Percentiles rank a stretch among this genome's conserved stretches.
These are phyloP conservation scores for Triplophysa tibetana DNA, from an alignment of 2,113 vertebrate species.

Conservation along the genomic window DNA sequence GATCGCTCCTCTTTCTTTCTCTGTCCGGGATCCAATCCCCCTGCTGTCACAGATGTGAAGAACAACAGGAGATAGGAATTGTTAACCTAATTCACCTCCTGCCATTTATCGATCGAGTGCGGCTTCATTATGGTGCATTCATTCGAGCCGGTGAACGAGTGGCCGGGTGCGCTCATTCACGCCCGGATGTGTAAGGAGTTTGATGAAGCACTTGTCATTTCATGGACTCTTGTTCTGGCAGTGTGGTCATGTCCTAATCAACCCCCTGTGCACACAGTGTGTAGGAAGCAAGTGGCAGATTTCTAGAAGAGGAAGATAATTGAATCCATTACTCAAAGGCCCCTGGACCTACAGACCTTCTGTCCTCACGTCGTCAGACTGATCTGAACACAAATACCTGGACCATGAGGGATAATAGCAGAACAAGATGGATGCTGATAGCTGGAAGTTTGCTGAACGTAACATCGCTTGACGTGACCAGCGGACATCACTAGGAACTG, in stretches of 20 bases:
- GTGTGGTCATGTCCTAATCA: slow-evolving; percentile 48
- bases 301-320: slow-evolving; percentile 23
- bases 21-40: background rate
- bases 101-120: slow-evolving; percentile 49
- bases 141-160: slow-evolving; percentile 23
- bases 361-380: slow-evolving; percentile 75
- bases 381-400: slow-evolving; percentile 74
- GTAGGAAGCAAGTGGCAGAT: slow-evolving; percentile 28
- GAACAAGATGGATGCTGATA: slow-evolving; percentile 77
- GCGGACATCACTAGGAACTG: background rate
- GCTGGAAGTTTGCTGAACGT: slow-evolving; percentile 61
- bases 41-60: background rate
- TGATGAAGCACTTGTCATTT: slow-evolving; percentile 28
- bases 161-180: background rate
- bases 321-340: slow-evolving; percentile 65
- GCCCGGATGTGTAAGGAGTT: slow-evolving; percentile 28
- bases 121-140: slow-evolving; percentile 41
- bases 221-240: slow-evolving; percentile 23
- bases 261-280: slow-evolving; percentile 29
- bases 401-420: slow-evolving; percentile 82
- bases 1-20: slow-evolving; percentile 35
- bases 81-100: slow-evolving; percentile 47
- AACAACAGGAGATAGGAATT: slow-evolving; percentile 24
- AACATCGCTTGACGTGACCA: background rate
- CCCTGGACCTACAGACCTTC: slow-evolving; percentile 70